Evolutionary conservation across 2,797 vertebrate species (phyloP).

Genomic region (Agapornis canus): DNA sequence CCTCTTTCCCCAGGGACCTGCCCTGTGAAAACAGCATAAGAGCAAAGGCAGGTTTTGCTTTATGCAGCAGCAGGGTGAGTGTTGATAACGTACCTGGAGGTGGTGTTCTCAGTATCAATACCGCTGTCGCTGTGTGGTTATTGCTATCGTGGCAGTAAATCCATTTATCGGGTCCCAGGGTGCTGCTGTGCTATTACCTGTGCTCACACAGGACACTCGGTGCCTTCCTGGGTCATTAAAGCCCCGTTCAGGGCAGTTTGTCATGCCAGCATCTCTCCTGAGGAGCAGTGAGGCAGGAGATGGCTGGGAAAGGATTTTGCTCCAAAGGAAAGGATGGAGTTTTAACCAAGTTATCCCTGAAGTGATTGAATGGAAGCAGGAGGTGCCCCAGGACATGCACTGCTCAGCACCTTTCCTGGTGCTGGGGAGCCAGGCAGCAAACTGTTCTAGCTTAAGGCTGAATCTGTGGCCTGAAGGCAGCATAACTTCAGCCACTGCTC

Average conservation of each 20-base stretch:
- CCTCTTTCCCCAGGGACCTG: not conserved
- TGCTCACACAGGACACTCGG: rapidly evolving
- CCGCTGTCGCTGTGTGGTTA: rapidly evolving
- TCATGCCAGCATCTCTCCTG: not conserved
- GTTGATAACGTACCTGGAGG: not conserved
- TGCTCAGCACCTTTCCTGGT: not conserved
- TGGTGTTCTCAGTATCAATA: rapidly evolving
- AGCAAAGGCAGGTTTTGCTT: not conserved
- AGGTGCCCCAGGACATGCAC: not conserved
- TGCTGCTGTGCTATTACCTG: not conserved
- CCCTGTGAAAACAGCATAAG: rapidly evolving
- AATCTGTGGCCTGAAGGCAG: not conserved
- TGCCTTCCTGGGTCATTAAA: not conserved
- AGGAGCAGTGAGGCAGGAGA: not conserved
- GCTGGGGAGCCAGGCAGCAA: not conserved
- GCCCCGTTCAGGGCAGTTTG: not conserved
- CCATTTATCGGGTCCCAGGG: rapidly evolving
- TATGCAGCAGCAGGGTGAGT: not conserved
- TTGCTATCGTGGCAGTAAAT: not conserved
- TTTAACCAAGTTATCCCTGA: not conserved
- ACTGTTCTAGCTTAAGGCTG: not conserved
- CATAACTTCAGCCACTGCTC: not conserved
- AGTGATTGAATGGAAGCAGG: not conserved
- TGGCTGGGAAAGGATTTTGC: not conserved
- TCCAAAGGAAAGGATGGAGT: not conserved